Evolutionary conservation across 2,888 invertebrate species (phyloP), one percentile per base, ranked within the genome.

Genomic region (Mesochorus sp.): DNA sequence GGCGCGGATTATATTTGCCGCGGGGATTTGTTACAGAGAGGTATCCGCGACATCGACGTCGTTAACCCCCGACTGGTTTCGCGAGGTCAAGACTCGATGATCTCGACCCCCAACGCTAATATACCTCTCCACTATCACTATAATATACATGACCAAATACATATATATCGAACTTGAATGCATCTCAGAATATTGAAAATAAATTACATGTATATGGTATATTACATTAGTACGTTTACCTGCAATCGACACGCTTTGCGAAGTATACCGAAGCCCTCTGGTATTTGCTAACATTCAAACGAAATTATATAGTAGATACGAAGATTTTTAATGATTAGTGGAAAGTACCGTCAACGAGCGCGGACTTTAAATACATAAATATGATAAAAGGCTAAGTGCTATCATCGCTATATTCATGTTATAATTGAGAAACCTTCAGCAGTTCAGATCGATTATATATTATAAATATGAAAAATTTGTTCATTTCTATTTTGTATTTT

Each of bases 31-130:
- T 42, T 66, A 62, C 59, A 59, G 67, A 62, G 67, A 19, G 70
- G 62, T 53, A 49, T 66, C 64, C 34, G 53, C 77, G 77, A 77
- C 71, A 74, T 67, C 74, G 57, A 49, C 74, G 77, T 77, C 80
- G 80, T 80, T 80, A 77, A 77, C 80, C 80, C 77, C 64, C 74
- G 77, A 77, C 80, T 74, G 77, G 80, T 77, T 77, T 70, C 71
- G 42, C 70, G 77, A 76, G 80, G 77, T 80, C 80, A 77, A 31
- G 55, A 71, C 66, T 53, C 74, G 61, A 71, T 34, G 71, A 66
- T 77, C 77, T 61, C 62, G 80, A 80, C 74, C 80, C 66, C 37
- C 49, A 42, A n/a, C 37, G 61, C 70, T 70, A 74, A 76, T 76
- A 77, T 53, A 44, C 66, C 61, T 70, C n/a, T n/a, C 12, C 34